These are phyloP conservation scores for Craseonycteris thonglongyai DNA, from an alignment of 2,113 vertebrate species.

Conservation along the genomic window DNA sequence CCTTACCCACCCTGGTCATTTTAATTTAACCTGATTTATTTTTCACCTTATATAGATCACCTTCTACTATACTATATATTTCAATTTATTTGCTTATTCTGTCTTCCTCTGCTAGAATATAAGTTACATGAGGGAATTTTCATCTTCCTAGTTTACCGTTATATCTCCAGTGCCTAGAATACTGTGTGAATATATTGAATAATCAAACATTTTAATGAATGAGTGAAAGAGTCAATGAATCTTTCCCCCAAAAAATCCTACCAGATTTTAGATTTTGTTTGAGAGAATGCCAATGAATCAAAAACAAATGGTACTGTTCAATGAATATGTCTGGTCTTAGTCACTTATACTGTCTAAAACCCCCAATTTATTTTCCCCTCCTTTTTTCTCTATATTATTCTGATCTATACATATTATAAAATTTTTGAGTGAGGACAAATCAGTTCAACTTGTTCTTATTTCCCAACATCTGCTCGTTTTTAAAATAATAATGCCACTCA, in stretches of 20 bases:
- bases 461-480: slow-evolving; percentile 2
- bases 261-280: slow-evolving; percentile 9
- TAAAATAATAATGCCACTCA: slow-evolving; percentile 28
- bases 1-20: neutral
- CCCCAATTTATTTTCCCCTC: neutral
- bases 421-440: neutral
- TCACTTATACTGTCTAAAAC: neutral
- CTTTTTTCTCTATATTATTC: neutral
- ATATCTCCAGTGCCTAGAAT: neutral
- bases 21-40: neutral
- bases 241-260: neutral
- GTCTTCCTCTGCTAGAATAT: neutral
- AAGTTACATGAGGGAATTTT: neutral
- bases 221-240: neutral
- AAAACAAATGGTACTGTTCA: neutral
- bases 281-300: neutral
- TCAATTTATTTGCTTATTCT: neutral
- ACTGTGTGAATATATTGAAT: neutral
- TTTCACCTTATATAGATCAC: neutral
- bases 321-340: neutral
- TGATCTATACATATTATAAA: neutral
- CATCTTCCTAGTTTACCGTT: neutral
- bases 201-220: neutral
- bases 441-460: slow-evolving; percentile 17
- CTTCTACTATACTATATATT: neutral